Conservation (phyloP, 2,113 vertebrate species). For the Malurus alboscapulatus region DNA sequence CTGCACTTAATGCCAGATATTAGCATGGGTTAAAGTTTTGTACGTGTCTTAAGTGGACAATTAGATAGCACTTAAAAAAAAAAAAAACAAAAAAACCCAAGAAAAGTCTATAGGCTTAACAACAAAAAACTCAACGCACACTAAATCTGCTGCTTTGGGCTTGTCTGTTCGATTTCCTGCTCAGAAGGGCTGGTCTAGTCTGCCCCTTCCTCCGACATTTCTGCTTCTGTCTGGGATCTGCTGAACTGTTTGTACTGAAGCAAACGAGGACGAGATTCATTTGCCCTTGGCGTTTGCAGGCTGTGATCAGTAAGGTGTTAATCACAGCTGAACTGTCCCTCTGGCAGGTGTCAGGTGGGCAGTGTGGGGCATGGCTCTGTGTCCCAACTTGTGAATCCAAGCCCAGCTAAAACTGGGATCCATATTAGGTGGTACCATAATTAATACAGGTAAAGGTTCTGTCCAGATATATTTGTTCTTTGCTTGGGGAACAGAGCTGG, state of each 20-base stretch:
- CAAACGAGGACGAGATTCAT: accelerated
- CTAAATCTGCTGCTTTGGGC: background rate
- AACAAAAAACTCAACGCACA: accelerated
- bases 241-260: background rate
- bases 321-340: background rate
- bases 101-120: background rate
- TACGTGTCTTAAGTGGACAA: background rate
- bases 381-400: background rate
- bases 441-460: background rate
- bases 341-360: background rate
- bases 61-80: background rate
- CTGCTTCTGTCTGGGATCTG: background rate
- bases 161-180: background rate
- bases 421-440: background rate
- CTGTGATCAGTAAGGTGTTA: background rate
- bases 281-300: background rate
- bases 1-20: background rate
- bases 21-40: background rate
- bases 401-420: background rate
- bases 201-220: background rate
- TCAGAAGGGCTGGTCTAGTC: background rate
- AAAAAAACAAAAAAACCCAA: background rate
- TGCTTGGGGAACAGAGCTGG: background rate
- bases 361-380: background rate
- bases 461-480: background rate